These are phyloP conservation scores for Maccullochella peelii DNA, from an alignment of 2,113 vertebrate genomes.

Conservation along the genomic window DNA sequence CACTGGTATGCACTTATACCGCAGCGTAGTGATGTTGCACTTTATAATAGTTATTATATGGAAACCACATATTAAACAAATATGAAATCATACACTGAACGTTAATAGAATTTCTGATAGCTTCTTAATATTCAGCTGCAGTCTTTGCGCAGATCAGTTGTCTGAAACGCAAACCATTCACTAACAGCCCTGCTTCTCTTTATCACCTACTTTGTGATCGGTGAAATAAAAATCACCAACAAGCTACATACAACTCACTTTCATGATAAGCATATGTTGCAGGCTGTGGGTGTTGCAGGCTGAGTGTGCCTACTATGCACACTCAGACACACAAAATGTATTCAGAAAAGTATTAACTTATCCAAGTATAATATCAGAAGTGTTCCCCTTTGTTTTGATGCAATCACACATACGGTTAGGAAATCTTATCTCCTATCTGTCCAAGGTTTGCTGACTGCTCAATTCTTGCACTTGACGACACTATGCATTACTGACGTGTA, in stretches of 20 bases:
- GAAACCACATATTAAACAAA: neutral
- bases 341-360: neutral
- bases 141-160: no score
- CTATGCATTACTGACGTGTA: constrained; percentile 64
- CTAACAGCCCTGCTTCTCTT: neutral
- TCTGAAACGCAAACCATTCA: neutral
- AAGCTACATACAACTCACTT: neutral
- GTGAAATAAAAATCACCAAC: neutral
- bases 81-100: neutral
- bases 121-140: neutral
- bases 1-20: neutral
- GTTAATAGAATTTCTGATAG: neutral
- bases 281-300: neutral
- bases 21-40: neutral
- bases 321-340: neutral
- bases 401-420: constrained; percentile 7
- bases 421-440: constrained; percentile 35
- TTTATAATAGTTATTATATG: neutral
- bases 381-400: constrained; percentile 18
- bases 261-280: neutral
- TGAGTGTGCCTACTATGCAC: neutral
- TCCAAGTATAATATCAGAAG: neutral
- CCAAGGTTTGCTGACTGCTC: constrained; percentile 55
- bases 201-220: neutral
- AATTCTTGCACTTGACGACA: constrained; percentile 41